phyloP scores from a whole-genome alignment of 2,113 vertebrate genomes.

The Camelus bactrianus region DNA sequence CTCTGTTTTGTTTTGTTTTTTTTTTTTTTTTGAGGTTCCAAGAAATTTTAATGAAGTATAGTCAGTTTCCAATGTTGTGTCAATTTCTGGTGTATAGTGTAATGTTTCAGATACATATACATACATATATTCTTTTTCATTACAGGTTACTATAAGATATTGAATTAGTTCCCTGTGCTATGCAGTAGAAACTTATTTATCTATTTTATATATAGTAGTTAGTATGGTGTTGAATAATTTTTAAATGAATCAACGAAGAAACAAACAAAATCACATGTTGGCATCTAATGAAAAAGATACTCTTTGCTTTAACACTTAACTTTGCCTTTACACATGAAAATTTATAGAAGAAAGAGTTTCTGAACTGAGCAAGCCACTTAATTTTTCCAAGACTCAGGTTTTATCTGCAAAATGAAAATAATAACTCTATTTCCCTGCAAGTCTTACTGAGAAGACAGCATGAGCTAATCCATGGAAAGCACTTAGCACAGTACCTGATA shows the following conservation, averaged over 20 bases:
- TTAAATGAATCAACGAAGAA: not conserved
- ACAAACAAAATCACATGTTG: not conserved
- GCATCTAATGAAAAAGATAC: not conserved
- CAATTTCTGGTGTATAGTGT: too few species aligned
- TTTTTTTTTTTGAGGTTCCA: too few species aligned
- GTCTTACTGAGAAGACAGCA: not conserved
- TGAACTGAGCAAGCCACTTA: not conserved
- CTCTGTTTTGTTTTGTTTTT: too few species aligned
- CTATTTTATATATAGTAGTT: too few species aligned
- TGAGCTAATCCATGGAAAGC: not conserved
- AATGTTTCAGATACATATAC: too few species aligned
- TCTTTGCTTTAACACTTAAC: not conserved
- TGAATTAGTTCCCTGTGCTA: too few species aligned
- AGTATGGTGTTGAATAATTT: not conserved
- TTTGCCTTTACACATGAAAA: not conserved
- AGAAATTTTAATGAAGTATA: too few species aligned
- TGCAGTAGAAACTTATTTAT: too few species aligned
- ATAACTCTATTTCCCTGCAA: not conserved
- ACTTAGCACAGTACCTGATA: not conserved
- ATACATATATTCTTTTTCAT: too few species aligned
- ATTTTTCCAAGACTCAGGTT: not conserved
- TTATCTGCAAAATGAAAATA: not conserved
- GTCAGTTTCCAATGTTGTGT: too few species aligned
- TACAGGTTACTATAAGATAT: too few species aligned
- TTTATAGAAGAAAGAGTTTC: not conserved